Evolutionary conservation across 1,140 invertebrate species (phyloP).

Genomic region (Drusus annulatus): DNA sequence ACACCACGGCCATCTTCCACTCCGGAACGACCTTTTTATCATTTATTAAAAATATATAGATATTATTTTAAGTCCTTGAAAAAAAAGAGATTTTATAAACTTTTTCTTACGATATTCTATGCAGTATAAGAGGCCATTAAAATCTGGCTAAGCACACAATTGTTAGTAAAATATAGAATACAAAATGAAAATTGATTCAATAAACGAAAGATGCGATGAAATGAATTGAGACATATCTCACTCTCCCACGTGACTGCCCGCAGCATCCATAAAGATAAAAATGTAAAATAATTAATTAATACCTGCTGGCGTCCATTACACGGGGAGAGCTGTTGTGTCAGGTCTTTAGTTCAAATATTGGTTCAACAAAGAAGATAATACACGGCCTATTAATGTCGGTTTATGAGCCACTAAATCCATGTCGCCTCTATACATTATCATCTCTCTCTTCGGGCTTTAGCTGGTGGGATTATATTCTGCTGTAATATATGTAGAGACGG

Average conservation of each 20-base stretch:
- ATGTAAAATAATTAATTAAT: constrained; percentile 25
- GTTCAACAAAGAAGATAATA: constrained; percentile 5
- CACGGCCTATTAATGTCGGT: neutral
- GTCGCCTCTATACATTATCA: neutral
- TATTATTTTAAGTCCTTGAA: too few relatives aligned
- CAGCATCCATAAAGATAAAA: neutral
- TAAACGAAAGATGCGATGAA: neutral
- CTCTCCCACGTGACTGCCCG: neutral
- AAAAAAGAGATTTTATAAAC: too few relatives aligned
- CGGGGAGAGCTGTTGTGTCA: neutral
- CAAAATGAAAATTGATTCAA: neutral
- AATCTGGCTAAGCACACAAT: too few relatives aligned
- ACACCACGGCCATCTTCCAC: too few relatives aligned
- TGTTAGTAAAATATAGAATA: too few relatives aligned
- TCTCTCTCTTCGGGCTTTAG: too few relatives aligned
- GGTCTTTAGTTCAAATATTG: constrained; percentile 1
- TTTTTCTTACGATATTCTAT: too few relatives aligned
- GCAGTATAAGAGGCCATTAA: too few relatives aligned
- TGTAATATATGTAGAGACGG: too few relatives aligned
- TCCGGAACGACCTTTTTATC: too few relatives aligned
- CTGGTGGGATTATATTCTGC: too few relatives aligned
- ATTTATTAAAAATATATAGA: too few relatives aligned
- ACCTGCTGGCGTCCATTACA: neutral
- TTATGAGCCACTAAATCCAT: constrained; percentile 10
- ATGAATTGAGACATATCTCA: constrained; percentile 9